phyloP scores from a whole-genome alignment of 2,113 vertebrate species.

The Tachuris rubrigastra region DNA sequence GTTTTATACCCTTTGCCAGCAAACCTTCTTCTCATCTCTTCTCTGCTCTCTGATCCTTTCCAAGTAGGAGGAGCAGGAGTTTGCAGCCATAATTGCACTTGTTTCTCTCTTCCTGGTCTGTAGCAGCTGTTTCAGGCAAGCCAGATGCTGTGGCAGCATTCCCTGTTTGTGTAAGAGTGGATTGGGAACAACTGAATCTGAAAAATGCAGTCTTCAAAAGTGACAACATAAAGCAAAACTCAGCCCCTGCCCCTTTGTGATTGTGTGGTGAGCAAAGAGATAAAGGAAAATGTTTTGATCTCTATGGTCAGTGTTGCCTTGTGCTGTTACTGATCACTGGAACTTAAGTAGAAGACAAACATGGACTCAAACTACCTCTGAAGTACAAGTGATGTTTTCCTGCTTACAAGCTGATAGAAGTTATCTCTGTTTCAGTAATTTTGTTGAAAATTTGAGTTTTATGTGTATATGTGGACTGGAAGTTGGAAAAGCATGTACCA shows the following conservation, averaged over 20 bases:
- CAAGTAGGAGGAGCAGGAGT: background rate
- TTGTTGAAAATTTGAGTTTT: background rate
- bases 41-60: background rate
- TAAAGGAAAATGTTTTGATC: background rate
- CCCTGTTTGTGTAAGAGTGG: too few species aligned
- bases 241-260: background rate
- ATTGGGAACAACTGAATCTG: background rate
- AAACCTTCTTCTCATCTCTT: background rate
- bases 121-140: background rate
- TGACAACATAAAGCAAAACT: background rate
- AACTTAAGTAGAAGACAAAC: background rate
- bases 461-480: background rate
- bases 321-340: background rate
- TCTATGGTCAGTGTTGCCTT: background rate
- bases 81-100: rapidly evolving
- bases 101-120: background rate
- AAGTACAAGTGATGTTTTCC: background rate
- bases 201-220: background rate
- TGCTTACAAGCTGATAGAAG: background rate
- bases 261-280: background rate
- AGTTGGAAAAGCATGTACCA: background rate
- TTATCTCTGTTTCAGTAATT: background rate
- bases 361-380: background rate
- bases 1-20: background rate
- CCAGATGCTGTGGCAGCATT: background rate